A percentile compares a stretch with the other conserved stretches of the same genome.
Conservation (phyloP, 2,888 invertebrate genomes). For the Hyalella azteca region DNA sequence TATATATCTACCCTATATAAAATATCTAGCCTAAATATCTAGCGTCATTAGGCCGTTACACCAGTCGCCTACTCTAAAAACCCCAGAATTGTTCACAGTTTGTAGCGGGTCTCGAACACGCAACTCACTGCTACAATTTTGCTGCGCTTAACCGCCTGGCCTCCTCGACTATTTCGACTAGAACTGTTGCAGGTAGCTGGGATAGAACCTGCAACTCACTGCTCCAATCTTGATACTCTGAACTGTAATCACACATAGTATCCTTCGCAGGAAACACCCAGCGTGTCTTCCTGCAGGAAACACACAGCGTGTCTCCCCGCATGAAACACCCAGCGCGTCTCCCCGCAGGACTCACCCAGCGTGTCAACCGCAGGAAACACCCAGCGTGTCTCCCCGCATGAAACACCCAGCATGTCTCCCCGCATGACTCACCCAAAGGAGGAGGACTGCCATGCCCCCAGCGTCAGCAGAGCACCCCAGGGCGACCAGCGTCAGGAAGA, state of each 20-base stretch:
- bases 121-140: no score
- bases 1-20: no score
- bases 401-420: no score
- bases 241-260: neutral
- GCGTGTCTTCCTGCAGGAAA: neutral
- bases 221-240: neutral
- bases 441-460: constrained; percentile 45
- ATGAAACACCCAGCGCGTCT: neutral
- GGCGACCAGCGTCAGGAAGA: constrained; percentile 53
- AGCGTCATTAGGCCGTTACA: no score
- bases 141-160: no score
- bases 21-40: no score
- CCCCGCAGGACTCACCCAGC: neutral
- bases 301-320: neutral
- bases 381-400: neutral
- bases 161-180: no score
- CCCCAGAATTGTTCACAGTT: no score
- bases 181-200: no score
- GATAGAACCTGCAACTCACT: no score
- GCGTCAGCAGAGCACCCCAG: constrained; percentile 43
- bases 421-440: constrained; percentile 54
- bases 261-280: neutral
- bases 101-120: no score
- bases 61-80: no score
- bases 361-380: neutral